phyloP scores from a whole-genome alignment of 2,113 vertebrate species.

The Aix galericulata region DNA sequence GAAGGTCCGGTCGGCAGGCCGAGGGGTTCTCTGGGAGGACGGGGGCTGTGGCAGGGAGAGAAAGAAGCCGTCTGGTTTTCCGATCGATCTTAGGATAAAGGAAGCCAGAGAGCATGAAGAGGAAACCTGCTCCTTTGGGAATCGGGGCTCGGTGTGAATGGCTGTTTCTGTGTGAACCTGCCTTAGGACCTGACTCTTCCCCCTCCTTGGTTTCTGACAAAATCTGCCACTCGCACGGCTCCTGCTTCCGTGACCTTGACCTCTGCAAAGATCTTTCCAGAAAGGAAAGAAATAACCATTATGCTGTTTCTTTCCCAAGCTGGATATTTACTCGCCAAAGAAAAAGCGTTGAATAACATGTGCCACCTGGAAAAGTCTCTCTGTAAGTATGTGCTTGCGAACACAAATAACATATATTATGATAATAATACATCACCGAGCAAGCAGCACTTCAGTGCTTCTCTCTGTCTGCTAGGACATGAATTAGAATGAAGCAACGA shows the following conservation, averaged over 20 bases:
- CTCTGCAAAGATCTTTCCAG: background rate
- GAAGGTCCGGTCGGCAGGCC: background rate
- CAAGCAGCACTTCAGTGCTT: background rate
- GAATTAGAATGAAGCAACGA: background rate
- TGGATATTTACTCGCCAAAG: background rate
- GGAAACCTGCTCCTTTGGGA: background rate
- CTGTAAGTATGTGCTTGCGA: background rate
- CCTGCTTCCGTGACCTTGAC: background rate
- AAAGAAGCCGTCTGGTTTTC: background rate
- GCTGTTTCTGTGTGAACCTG: background rate
- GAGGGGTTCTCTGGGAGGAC: background rate
- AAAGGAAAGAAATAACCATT: background rate
- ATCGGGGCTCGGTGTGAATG: background rate
- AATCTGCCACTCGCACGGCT: background rate
- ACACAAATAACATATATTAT: background rate
- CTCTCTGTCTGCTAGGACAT: background rate
- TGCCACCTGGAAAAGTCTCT: slow-evolving; percentile 5
- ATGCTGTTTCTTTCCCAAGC: background rate
- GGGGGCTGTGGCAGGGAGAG: background rate
- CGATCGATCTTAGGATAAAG: background rate
- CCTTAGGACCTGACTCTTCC: background rate
- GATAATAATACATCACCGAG: background rate
- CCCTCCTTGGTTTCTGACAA: background rate
- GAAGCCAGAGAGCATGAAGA: background rate
- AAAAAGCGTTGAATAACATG: background rate